Conservation (phyloP, 2,888 invertebrate genomes). For the Ennomos erosarius region DNA sequence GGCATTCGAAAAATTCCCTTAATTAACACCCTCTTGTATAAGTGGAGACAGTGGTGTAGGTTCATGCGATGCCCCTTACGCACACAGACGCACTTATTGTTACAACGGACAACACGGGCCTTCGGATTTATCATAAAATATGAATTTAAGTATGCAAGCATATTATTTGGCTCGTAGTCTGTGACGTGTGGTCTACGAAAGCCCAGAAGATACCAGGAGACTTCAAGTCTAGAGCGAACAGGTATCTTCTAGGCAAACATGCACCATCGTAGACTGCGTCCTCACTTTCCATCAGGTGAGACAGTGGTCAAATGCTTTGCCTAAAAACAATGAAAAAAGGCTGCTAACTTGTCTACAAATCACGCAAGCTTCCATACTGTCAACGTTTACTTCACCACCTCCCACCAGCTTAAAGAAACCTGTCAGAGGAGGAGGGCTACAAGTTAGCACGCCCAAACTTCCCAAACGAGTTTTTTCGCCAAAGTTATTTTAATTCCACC, state of each 20-base stretch:
- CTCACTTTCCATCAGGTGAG: no score
- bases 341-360: background rate
- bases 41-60: slow-evolving; percentile 4
- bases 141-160: no score
- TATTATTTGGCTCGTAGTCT: no score
- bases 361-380: slow-evolving; percentile 4
- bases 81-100: background rate
- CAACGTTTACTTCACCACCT: background rate
- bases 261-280: no score
- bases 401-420: slow-evolving; percentile 1
- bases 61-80: background rate
- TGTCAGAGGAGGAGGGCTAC: background rate
- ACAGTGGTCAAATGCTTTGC: no score
- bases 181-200: no score
- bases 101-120: no score
- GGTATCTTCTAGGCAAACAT: no score
- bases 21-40: slow-evolving; percentile 36
- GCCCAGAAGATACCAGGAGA: no score
- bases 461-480: slow-evolving; percentile 12
- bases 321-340: no score
- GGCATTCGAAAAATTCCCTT: slow-evolving; percentile 37
- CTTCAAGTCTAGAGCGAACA: no score
- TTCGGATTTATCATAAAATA: no score
- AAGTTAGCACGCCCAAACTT: slow-evolving; percentile 12
- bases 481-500: slow-evolving; percentile 19